Evolutionary conservation across 64 coral and sea anemone genomes (phyloP), one percentile per base, ranked within the genome.

Genomic region (Actinia tenebrosa): DNA sequence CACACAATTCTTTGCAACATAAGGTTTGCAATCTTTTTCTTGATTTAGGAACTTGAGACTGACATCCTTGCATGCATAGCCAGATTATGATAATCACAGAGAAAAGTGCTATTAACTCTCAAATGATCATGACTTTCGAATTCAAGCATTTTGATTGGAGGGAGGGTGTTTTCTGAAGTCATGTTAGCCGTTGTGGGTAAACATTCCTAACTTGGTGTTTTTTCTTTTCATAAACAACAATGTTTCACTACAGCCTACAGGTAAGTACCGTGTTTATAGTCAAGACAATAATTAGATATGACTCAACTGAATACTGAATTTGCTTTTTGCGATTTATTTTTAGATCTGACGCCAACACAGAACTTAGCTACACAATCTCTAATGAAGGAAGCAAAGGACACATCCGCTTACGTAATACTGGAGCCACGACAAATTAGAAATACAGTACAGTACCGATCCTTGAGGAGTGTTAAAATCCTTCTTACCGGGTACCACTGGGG

Each of bases 341-440:
- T 45, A 60, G 79, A n/a, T 23, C 45, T 81, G 79, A 50, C 5
- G 50, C 43, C 17, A 45, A 81, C 18, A 81, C 79, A 81, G 79
- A 81, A 19, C 50, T 81, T 6, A 81, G 79, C 79, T 81, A 81
- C 45, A 50, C 42, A 5, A 50, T 81, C 44, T 53, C 45, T 3
- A 53, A 50, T 53, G 83, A 83, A 3, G 86, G 55, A 14, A 58
- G 79, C 22, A 81, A 81, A 53, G 79, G 79, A 6, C 11, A 50
- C 79, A 53, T 81, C 18, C 79, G 79, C 43, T 23, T 81, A 53
- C 79, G 79, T 81, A 50, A 81, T 15, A 81, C 44, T 19, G 16
- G 45, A 45, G 14, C 44, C 16, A 43, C 69, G 42, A 18, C 27
- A 26, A 75, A 75, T 42, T 75, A 75, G 69, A 75, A 37, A 50